Base-by-base conservation (phyloP, 2,797 vertebrate genomes). In the Acestrorhynchus altus region DNA sequence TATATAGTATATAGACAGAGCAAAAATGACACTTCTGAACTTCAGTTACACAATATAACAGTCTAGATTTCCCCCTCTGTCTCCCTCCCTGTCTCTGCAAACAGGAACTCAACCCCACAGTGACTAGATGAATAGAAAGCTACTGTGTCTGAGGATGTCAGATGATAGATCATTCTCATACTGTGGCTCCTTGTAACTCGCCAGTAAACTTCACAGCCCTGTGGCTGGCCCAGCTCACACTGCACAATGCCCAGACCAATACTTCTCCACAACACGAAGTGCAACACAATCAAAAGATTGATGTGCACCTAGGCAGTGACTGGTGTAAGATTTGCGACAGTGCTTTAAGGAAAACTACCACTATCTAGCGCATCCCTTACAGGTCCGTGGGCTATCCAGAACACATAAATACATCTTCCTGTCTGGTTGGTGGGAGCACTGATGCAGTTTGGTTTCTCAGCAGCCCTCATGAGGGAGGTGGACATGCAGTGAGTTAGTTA, bases 321-420 rank as follows among this genome's bases (percentile, higher is more conserved):
- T 40, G 44, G 60, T 69, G 77, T 35, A 71, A 79, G 77, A 79
- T 79, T 79, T 79, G 77, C n/a, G 12, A 7, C 18, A 0, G 64
- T 35, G 44, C 71, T 79, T 79, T 74, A 74, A 79, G 64, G 65
- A 56, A 74, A 68, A 68, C 71, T 69, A 28, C 78, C 51, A 44
- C 78, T 64, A 44, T 74, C 31, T 63, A 28, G 54, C n/a, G 35
- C 72, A 51, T 69, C 72, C 26, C 72, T 74, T 74, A 79, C 46
- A 74, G 65, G 60, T 15, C 65, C 75, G 4, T 31, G 75, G 70
- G 80, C 57, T 51, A 78, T 78, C 61, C 26, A 52, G 24, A 54
- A 63, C 78, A 70, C 47, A 79, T 69, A 51, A 61, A 79, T 79
- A 74, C 44, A 63, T 79, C 72, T 79, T 74, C 64, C 65, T 70